These are phyloP conservation scores for Nematostella vectensis DNA, from an alignment of 92 coral and sea anemone species.

Conservation along the genomic window DNA sequence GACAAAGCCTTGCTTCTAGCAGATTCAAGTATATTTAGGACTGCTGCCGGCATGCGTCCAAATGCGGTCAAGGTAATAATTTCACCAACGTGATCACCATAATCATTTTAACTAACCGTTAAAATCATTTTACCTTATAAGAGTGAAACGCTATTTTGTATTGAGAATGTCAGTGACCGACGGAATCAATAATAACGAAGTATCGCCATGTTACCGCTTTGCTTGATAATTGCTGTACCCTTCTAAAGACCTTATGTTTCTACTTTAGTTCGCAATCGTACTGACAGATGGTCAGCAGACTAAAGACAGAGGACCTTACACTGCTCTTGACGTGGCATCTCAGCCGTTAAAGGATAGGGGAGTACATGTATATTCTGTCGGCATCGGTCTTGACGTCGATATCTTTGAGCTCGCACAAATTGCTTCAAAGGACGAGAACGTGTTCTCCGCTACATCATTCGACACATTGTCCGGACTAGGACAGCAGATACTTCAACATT, in stretches of 20 bases:
- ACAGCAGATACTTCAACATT: not conserved
- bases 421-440: slow-evolving; percentile 20
- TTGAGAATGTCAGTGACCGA: no score
- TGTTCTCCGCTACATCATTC: slow-evolving; percentile 6
- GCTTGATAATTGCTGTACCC: no score
- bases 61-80: slow-evolving; percentile 30
- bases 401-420: slow-evolving; percentile 9
- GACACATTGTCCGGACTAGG: not conserved
- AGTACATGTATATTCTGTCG: slow-evolving; percentile 33
- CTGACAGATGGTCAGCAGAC: slow-evolving; percentile 49
- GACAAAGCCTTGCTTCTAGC: slow-evolving; percentile 28
- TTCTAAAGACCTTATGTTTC: no score
- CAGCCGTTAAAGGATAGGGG: slow-evolving; percentile 30
- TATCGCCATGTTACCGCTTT: no score
- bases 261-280: slow-evolving; percentile 29
- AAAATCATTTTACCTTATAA: no score
- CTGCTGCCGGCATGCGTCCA: slow-evolving; percentile 26
- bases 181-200: no score
- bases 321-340: slow-evolving; percentile 24
- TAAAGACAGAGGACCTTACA: slow-evolving; percentile 21
- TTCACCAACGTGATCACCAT: no score
- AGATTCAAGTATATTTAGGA: slow-evolving; percentile 5
- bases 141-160: no score
- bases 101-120: no score
- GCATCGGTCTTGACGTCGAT: slow-evolving; percentile 23